Evolutionary conservation across 2,888 invertebrate species (phyloP), one percentile per base, ranked within the genome.

Genomic region (Drosophila anomelani): DNA sequence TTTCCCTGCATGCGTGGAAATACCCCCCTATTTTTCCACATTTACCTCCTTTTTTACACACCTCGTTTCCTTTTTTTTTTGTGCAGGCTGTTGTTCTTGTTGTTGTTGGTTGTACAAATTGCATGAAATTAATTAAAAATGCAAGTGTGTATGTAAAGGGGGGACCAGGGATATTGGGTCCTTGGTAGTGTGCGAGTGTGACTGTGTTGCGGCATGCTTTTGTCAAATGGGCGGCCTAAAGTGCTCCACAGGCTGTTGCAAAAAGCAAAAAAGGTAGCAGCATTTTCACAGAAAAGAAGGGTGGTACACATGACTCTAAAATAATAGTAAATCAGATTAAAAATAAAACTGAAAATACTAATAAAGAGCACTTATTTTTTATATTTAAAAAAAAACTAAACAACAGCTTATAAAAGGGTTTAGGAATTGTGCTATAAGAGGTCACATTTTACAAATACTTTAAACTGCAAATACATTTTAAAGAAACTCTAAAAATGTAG

Each of bases 81-180:
- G 26, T 53, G 38, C 64, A 43, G 17, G 26, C 20, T 29, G 67
- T 34, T 55, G 67, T 55, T 68, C 47, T 29, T 39, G 39, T 57
- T 57, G 36, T 20, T 61, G 58, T 49, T 69, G 61, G 72, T 81
- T 78, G 73, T 79, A 88, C 84, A 85, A 85, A 86, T 85, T 86
- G 86, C 88, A 85, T 86, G 86, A 88, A 85, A 85, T 88, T 85
- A 88, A 85, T 85, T 85, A 85, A 85, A 85, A 88, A 85, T 85
- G 84, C 80, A 75, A 66, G 70, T 70, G 69, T 73, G 73, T 70
- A 57, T 60, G 69, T 49, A 66, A 26, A 8, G 4, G n/a, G 26
- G n/a, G 6, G 39, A 61, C 46, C 49, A 32, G 51, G 56, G 60
- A 32, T 66, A 17, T 8, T 17, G 20, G 51, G 20, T 12, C 8